A percentile compares a stretch with the other conserved stretches of the same genome.
Conservation (phyloP, 2,113 vertebrate genomes). For the Eleginops maclovinus region DNA sequence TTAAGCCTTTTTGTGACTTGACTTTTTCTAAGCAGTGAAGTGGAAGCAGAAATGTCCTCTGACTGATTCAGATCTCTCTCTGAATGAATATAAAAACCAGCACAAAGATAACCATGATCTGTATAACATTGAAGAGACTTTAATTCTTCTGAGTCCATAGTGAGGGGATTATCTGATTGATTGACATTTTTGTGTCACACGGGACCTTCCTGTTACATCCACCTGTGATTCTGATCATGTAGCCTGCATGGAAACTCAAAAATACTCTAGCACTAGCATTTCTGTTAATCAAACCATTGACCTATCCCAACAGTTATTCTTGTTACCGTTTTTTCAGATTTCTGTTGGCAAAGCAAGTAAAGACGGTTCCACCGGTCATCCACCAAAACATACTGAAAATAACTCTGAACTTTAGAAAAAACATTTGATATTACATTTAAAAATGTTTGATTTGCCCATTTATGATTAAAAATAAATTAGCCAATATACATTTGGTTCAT, state of each 20-base stretch:
- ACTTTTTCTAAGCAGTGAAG: conserved; percentile 25
- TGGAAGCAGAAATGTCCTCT: conserved; percentile 31
- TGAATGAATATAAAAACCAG: conserved; percentile 26
- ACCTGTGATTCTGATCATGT: conserved; percentile 13
- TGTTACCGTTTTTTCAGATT: neutral
- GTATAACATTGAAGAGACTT: neutral
- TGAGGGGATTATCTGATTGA: conserved; percentile 8
- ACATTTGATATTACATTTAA: no score
- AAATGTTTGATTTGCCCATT: no score
- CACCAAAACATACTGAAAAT: neutral
- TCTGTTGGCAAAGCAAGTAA: neutral
- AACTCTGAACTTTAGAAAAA: no score
- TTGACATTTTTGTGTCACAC: neutral
- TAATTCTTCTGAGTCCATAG: neutral
- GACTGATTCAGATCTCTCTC: conserved; percentile 29
- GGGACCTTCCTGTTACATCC: conserved; percentile 20
- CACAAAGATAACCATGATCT: conserved; percentile 23
- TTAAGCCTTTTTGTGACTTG: conserved; percentile 36
- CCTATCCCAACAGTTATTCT: conserved; percentile 5
- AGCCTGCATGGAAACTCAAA: neutral
- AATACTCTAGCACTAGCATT: neutral
- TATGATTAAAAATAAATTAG: no score
- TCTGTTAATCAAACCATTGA: neutral
- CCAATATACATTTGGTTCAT: no score
- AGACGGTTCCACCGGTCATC: neutral